phyloP scores from a whole-genome alignment of 1,140 invertebrate genomes.

The Euura lappo region DNA sequence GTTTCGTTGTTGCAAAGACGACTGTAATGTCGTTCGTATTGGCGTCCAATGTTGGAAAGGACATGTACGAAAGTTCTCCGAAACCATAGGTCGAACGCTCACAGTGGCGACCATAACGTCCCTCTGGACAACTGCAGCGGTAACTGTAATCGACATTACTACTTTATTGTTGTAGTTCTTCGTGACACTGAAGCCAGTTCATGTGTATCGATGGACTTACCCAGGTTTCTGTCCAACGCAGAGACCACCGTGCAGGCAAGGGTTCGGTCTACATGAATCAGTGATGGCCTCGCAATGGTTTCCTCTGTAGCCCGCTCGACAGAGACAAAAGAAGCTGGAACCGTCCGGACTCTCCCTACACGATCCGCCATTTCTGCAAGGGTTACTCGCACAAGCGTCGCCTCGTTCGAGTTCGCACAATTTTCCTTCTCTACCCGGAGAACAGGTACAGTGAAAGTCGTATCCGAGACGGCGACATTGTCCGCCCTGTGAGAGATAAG shows the following conservation, averaged over 20 bases:
- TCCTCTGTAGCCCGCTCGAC: conserved; percentile 86
- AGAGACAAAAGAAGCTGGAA: conserved; percentile 88
- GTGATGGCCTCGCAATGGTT: conserved; percentile 85
- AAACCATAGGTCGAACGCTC: conserved; percentile 91
- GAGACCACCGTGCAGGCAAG: conserved; percentile 84
- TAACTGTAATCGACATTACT: conserved; percentile 57
- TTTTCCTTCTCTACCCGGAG: conserved; percentile 77
- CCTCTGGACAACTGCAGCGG: conserved; percentile 85
- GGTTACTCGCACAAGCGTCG: conserved; percentile 82
- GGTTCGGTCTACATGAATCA: conserved; percentile 89
- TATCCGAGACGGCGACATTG: conserved; percentile 82
- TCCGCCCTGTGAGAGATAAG: conserved; percentile 63
- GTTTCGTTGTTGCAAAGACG: conserved; percentile 89
- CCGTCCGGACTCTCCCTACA: conserved; percentile 86
- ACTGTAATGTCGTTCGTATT: conserved; percentile 91
- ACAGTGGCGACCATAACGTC: conserved; percentile 89
- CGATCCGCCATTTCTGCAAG: conserved; percentile 88
- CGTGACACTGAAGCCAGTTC: background rate
- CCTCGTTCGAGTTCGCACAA: conserved; percentile 84
- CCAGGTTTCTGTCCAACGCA: conserved; percentile 83
- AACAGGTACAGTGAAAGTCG: conserved; percentile 84
- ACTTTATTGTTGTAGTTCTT: conserved; percentile 16
- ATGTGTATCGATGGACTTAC: conserved; percentile 22
- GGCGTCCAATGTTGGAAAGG: conserved; percentile 82
- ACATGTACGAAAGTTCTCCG: conserved; percentile 86